A percentile compares a stretch with the other conserved stretches of the same genome.
Evolutionary conservation across 30 jellyfish, hydroid and myxozoan species (phyloP).

Genomic region (Sanderia malayensis): DNA sequence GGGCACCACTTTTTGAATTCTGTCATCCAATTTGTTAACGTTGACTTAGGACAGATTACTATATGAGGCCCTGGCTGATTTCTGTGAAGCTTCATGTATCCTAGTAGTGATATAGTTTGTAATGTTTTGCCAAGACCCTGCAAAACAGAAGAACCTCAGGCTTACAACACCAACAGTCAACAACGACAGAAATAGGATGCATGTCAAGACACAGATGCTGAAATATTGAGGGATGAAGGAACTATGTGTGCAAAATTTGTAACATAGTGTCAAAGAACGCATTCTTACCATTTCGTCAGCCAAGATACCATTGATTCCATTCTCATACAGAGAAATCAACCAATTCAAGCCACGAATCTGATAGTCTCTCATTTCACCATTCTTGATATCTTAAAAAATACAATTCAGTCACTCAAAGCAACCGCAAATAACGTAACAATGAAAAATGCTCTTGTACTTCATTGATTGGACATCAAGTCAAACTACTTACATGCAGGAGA

Average conservation of each 20-base stretch:
- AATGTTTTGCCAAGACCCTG: conserved; percentile 99
- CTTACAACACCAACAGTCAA: too few species aligned
- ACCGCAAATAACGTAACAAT: background rate
- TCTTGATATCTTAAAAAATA: conserved; percentile 55
- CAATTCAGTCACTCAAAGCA: too few species aligned
- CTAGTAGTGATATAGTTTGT: conserved; percentile 92
- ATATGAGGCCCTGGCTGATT: conserved; percentile 99
- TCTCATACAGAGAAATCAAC: conserved; percentile 94
- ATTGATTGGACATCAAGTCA: background rate
- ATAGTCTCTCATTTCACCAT: conserved; percentile 96
- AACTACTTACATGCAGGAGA: conserved; percentile 90
- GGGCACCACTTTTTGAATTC: conserved; percentile 98
- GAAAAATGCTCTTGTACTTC: background rate
- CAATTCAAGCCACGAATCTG: conserved; percentile 97
- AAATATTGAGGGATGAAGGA: too few species aligned
- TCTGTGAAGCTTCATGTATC: conserved; percentile 97
- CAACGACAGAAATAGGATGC: too few species aligned
- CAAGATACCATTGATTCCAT: conserved; percentile 98
- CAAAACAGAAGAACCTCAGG: too few species aligned
- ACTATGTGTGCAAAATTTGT: too few species aligned
- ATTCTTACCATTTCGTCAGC: conserved; percentile 99
- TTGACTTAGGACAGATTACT: conserved; percentile 98
- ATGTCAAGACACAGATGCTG: too few species aligned
- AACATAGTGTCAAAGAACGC: too few species aligned
- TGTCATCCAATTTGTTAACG: conserved; percentile 98